Evolutionary conservation across 1,140 invertebrate species (phyloP), one percentile per base, ranked within the genome.

Genomic region (Drosophila tsacasi): DNA sequence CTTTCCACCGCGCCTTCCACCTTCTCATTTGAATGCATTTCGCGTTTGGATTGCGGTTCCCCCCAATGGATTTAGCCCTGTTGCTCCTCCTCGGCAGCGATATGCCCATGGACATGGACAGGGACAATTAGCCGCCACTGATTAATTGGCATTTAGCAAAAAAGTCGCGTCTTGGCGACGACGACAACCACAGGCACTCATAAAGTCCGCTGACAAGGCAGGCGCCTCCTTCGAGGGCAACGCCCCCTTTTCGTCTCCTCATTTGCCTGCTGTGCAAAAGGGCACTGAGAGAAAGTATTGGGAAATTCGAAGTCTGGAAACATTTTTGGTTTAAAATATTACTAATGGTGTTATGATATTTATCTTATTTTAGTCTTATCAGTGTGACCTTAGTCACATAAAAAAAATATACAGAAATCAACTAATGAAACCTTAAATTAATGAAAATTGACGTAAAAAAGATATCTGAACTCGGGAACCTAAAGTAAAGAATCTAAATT

Each of bases 71-170:
- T 50, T 57, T 32, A 9, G 54, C 37, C 40, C 50, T 60, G 74
- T 65, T 75, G 74, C 69, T 75, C 61, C 59, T 47, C 54, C 59
- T 47, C 50, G 37, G 13, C 37, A 37, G 52, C 32, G 32, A 55
- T 55, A 37, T 66, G 61, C 49, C 67, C 67, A 47, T 44, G 49
- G 67, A 61, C 58, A 58, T 55, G 52, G 76, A 58, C 76, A 87
- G 81, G 75, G 62, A 75, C 83, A 87, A 87, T 87, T 87, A 87
- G 81, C 64, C 52, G 52, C 47, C 69, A 37, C 79, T 89, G 84
- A 89, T 89, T 89, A 89, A 89, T 89, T 89, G 79, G 66, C 77
- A 58, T 58, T 73, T 73, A 47, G 50, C 61, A 63, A 49, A 72
- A 71, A 65, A 78, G 85, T 77, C 76, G 84, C 83, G 80, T 87